A percentile compares a stretch with the other conserved stretches of the same genome.
Conservation (phyloP, 2,888 invertebrate genomes). For the Congeria kusceri region DNA sequence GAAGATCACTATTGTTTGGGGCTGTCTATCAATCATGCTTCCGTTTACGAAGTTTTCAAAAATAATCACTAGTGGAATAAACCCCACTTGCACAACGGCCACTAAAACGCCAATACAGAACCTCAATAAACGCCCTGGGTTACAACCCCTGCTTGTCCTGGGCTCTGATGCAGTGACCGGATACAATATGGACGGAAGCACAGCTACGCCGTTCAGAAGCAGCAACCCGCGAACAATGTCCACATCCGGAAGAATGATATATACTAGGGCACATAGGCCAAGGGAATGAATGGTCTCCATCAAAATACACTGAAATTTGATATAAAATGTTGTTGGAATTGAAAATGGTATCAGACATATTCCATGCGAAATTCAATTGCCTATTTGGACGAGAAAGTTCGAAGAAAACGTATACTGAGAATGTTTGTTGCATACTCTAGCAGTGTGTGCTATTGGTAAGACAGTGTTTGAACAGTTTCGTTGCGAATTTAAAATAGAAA, state of each 20-base stretch:
- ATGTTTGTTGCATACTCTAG: too few species aligned
- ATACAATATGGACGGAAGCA: constrained; percentile 78
- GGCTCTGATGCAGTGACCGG: constrained; percentile 64
- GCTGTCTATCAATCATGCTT: constrained; percentile 29
- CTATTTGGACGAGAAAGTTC: too few species aligned
- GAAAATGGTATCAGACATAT: too few species aligned
- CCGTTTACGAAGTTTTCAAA: constrained; percentile 42
- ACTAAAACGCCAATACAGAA: constrained; percentile 33
- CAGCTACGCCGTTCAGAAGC: constrained; percentile 75
- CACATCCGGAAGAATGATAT: constrained; percentile 78
- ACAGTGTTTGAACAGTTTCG: too few species aligned
- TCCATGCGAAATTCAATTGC: too few species aligned
- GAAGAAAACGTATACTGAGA: too few species aligned
- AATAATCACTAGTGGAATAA: constrained; percentile 64
- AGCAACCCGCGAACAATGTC: constrained; percentile 78
- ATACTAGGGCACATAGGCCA: constrained; percentile 80
- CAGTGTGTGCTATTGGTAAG: too few species aligned
- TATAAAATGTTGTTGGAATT: too few species aligned
- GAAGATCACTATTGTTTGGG: constrained; percentile 43
- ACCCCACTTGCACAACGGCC: constrained; percentile 63
- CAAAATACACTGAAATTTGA: constrained; percentile 64
- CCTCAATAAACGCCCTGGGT: not conserved
- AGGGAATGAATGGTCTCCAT: constrained; percentile 72
- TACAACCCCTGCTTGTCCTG: not conserved
- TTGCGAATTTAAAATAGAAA: too few species aligned